Evolutionary conservation across 2,113 vertebrate genomes (phyloP).

Genomic region (Chrysemys picta): DNA sequence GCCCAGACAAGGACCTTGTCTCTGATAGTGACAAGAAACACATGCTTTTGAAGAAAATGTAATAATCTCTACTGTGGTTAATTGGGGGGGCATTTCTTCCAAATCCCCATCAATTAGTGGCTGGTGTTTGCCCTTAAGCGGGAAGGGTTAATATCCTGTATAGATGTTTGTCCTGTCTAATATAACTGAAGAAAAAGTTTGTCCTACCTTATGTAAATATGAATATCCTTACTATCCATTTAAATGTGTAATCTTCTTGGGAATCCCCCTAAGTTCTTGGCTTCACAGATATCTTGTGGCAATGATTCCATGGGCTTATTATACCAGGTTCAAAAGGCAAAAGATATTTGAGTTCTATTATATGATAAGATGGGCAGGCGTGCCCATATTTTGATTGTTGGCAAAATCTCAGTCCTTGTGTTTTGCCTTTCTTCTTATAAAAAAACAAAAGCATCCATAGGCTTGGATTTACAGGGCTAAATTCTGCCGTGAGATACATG

Average conservation of each 20-base stretch:
- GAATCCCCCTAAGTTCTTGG: not conserved
- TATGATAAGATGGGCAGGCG: not conserved
- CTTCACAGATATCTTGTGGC: fast-evolving
- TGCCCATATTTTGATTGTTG: not conserved
- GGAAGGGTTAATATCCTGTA: not conserved
- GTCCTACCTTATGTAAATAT: not conserved
- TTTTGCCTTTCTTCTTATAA: not conserved
- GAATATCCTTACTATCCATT: not conserved
- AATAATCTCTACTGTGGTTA: not conserved
- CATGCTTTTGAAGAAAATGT: not conserved
- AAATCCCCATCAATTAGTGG: not conserved
- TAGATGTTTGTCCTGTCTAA: not conserved
- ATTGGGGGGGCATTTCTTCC: not conserved
- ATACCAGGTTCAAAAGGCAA: not conserved
- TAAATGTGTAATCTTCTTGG: not conserved
- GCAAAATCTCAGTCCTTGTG: not conserved
- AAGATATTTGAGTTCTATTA: not conserved
- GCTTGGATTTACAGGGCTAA: not conserved
- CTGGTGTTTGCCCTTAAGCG: not conserved
- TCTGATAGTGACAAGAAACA: not conserved
- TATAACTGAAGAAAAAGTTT: not conserved
- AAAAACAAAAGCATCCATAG: not conserved
- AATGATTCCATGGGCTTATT: not conserved
- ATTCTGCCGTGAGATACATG: not conserved
- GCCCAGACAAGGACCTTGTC: not conserved